Percentiles rank a stretch among this genome's conserved stretches.
phyloP scores from a whole-genome alignment of 2,888 invertebrate species.

The Heliconius cydno region DNA sequence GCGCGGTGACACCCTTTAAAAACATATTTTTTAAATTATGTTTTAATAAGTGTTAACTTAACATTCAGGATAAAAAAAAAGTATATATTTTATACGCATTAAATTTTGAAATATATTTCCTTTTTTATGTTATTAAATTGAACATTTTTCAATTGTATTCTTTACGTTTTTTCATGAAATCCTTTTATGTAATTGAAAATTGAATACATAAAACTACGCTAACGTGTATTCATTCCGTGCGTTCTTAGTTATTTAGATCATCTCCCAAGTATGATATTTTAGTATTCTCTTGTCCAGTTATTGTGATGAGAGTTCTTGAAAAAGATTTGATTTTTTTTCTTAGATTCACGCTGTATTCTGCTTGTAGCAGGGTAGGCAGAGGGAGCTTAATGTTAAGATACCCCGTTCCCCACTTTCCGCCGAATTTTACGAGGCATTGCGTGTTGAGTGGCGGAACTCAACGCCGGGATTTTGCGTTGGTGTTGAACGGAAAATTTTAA shows the following conservation, averaged over 20 bases:
- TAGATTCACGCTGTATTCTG: not conserved
- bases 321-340: not conserved
- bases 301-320: not conserved
- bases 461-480: too few species aligned
- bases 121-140: too few species aligned
- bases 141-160: not conserved
- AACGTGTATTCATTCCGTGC: too few species aligned
- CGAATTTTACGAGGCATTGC: not conserved
- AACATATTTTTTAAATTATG: not conserved
- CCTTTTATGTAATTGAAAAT: too few species aligned
- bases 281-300: not conserved
- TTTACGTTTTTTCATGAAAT: not conserved
- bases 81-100: too few species aligned
- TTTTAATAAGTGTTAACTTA: too few species aligned
- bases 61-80: not conserved
- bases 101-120: too few species aligned
- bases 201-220: too few species aligned
- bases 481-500: too few species aligned
- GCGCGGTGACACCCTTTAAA: constrained; percentile 28
- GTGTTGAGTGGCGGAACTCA: not conserved
- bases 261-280: not conserved
- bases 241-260: too few species aligned
- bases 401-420: not conserved
- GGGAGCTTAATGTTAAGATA: not conserved
- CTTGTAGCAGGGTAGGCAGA: not conserved